Conservation (phyloP, 2,113 vertebrate species). For the Xiphophorus maculatus region DNA sequence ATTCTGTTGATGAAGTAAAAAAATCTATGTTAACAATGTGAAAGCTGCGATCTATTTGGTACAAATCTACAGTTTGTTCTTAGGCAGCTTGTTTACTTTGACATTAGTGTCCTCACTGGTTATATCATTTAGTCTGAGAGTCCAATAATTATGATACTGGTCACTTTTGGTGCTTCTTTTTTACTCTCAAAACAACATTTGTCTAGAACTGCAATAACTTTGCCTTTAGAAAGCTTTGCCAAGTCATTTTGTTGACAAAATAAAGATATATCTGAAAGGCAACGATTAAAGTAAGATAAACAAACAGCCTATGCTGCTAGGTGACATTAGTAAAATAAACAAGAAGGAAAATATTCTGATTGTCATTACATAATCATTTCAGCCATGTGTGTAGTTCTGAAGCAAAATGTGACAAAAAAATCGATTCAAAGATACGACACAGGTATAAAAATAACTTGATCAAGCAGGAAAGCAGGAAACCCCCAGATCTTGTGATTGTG, state of each 20-base stretch:
- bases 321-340: no score
- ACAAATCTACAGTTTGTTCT: no score
- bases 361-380: neutral
- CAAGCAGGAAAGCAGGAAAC: conserved; percentile 53
- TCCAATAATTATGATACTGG: no score
- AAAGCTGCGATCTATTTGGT: no score
- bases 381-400: neutral
- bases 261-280: neutral
- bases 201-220: no score
- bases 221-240: no score
- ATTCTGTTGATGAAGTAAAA: neutral
- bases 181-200: neutral
- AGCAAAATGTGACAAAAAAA: neutral
- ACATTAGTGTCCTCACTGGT: no score
- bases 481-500: conserved; percentile 20
- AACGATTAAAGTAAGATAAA: neutral
- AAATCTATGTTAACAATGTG: neutral
- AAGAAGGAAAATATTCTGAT: neutral
- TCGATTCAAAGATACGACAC: neutral
- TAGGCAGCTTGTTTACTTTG: no score
- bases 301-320: no score
- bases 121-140: no score
- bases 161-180: no score
- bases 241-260: neutral
- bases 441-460: conserved; percentile 31